Evolutionary conservation across 2,797 vertebrate species (phyloP).

Genomic region (Falco columbarius): DNA sequence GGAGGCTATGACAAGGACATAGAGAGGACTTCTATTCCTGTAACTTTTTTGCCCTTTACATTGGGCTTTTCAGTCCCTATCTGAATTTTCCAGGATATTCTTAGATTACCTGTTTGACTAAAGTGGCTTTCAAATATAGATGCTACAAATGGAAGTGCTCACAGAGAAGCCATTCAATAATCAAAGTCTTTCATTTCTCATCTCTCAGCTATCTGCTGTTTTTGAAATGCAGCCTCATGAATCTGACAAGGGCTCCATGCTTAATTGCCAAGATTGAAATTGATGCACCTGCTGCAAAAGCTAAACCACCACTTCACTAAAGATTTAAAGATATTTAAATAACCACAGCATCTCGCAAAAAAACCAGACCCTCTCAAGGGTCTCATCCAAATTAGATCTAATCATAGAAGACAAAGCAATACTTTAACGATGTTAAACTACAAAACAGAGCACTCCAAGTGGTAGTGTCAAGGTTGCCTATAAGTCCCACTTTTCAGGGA

Average conservation of each 20-base stretch:
- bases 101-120: conserved; percentile 28
- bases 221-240: conserved; percentile 20
- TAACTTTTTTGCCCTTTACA: not conserved
- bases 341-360: not conserved
- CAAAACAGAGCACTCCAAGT: not conserved
- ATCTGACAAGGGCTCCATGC: not conserved
- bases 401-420: not conserved
- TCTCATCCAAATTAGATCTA: not conserved
- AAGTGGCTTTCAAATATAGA: conserved; percentile 18
- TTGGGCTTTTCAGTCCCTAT: not conserved
- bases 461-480: not conserved
- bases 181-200: conserved; percentile 34
- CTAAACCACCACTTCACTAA: not conserved
- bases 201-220: not conserved
- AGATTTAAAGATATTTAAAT: not conserved
- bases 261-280: conserved; percentile 1
- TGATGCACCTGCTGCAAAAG: conserved; percentile 14
- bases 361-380: not conserved
- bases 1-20: not conserved
- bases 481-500: not conserved
- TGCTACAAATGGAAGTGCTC: not conserved
- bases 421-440: not conserved
- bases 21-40: conserved; percentile 34
- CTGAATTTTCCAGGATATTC: conserved; percentile 5
- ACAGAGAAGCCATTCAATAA: conserved; percentile 1